Evolutionary conservation across 2,113 vertebrate genomes (phyloP), one percentile per base, ranked within the genome.

Genomic region (Pterocles orientalis): DNA sequence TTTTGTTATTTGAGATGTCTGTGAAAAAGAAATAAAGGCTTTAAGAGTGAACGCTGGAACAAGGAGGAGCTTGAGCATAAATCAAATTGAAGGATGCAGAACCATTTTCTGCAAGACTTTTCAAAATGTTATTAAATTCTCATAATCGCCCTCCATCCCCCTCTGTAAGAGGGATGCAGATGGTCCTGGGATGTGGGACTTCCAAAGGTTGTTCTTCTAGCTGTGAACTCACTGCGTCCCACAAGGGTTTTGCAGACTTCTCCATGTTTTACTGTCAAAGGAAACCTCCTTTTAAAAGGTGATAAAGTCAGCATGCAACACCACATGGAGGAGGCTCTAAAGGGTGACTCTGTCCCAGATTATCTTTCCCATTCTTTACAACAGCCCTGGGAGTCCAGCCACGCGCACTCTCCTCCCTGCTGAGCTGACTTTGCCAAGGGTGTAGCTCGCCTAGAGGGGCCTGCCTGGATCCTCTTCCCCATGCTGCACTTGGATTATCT

Each of bases 11-110:
- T 94, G 92, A 98, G 86, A 97, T 95, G 43, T 97, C 95, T 98
- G 98, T 98, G 98, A 97, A 98, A 92, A 95, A 90, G 82, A 97
- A 97, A 97, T 96, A 95, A 96, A 96, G 81, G 80, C 88, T 95
- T 92, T 87, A 95, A 94, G 91, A 96, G 82, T 89, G 70, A 94
- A 89, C 57, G 93, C 58, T 86, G 62, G 77, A 95, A 93, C 18
- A 14, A 91, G 65, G 29, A 86, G 26, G 31, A 94, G 18, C 60
- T 88, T 73, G 87, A 88, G 54, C 85, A 90, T 95, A 60, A 73
- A 88, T 76, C n/a, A 57, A 18, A 92, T 69, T 88, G 70, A 54
- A 80, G 23, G 78, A 73, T 39, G 65, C 76, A 89, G 84, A 36
- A 92, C 82, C 60, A 19, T 95, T 97, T 97, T 94, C 86, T 80